These are phyloP conservation scores for Dipus sagitta DNA, from an alignment of 2,797 vertebrate species.

Conservation along the genomic window DNA sequence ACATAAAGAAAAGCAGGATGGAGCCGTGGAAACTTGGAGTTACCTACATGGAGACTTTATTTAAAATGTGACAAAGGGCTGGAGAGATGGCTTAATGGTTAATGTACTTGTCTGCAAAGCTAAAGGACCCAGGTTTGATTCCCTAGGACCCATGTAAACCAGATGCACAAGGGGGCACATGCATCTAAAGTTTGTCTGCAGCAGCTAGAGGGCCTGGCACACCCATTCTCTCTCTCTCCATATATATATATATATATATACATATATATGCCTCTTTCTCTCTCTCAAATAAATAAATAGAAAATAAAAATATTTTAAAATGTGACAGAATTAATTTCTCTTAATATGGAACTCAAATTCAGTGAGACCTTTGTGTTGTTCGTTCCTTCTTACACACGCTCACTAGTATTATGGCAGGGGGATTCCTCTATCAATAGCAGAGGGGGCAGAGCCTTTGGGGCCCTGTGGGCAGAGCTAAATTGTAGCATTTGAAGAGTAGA, in stretches of 20 bases:
- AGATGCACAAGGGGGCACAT: too few species aligned
- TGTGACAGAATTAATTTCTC: neutral
- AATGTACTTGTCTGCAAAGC: too few species aligned
- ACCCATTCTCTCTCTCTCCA: too few species aligned
- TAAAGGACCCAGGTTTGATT: too few species aligned
- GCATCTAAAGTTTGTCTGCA: too few species aligned
- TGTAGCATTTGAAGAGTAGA: neutral
- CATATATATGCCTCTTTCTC: too few species aligned
- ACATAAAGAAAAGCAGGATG: neutral
- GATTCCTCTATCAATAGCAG: neutral
- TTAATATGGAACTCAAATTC: neutral
- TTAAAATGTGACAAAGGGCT: neutral
- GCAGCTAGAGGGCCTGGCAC: too few species aligned
- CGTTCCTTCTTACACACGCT: neutral
- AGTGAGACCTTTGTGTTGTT: neutral
- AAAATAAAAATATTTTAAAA: too few species aligned
- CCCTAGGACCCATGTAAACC: too few species aligned
- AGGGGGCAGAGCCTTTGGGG: neutral
- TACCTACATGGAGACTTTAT: neutral
- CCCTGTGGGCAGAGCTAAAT: neutral
- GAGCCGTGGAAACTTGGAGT: neutral
- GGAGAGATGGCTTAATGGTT: too few species aligned
- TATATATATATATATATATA: too few species aligned
- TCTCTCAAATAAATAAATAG: too few species aligned
- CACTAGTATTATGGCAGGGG: neutral